Evolutionary conservation across 2,888 invertebrate species (phyloP), one percentile per base, ranked within the genome.

Genomic region (Cheilosia vernalis): DNA sequence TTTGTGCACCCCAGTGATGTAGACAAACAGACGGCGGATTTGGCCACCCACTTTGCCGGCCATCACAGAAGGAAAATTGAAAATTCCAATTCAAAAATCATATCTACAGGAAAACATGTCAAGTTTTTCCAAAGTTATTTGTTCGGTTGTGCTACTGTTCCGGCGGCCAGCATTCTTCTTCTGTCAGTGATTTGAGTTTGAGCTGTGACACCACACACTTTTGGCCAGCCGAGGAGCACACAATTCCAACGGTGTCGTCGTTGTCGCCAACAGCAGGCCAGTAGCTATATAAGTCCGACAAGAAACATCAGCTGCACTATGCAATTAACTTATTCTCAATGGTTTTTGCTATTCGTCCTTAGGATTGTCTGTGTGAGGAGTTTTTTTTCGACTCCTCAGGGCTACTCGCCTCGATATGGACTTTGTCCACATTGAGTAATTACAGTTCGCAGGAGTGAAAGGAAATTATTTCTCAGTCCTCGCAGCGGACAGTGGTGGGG

Each of bases 41-140:
- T 9, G 30, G 9, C 30, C 30, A 30, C 30, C 30, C 30, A n/a
- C n/a, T n/a, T n/a, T n/a, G n/a, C n/a, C n/a, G n/a, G n/a, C n/a
- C n/a, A n/a, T n/a, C n/a, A n/a, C n/a, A 76, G 42, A 58, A 76
- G 58, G 37, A 76, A 64, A 76, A 82, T 70, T 80, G 61, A 77
- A 82, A 76, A 82, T 82, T 70, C 37, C 76, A 76, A 76, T 81
- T 76, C 81, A 82, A 70, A 82, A 82, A 82, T 82, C 81, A 82
- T 82, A 82, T 82, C 81, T 77, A 64, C 76, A 70, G 58, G 49
- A 76, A 82, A 64, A 70, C 81, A 76, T 82, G 70, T 82, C 76
- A 82, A 82, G 81, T 82, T 82, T 70, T 82, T 58, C 44, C 13
- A 17, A 76, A 76, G 76, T 69, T 82, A 76, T 76, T 76, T 76